A percentile compares a stretch with the other conserved stretches of the same genome.
phyloP scores from a whole-genome alignment of 2,888 invertebrate species.

The Gandaritis pyraliata region DNA sequence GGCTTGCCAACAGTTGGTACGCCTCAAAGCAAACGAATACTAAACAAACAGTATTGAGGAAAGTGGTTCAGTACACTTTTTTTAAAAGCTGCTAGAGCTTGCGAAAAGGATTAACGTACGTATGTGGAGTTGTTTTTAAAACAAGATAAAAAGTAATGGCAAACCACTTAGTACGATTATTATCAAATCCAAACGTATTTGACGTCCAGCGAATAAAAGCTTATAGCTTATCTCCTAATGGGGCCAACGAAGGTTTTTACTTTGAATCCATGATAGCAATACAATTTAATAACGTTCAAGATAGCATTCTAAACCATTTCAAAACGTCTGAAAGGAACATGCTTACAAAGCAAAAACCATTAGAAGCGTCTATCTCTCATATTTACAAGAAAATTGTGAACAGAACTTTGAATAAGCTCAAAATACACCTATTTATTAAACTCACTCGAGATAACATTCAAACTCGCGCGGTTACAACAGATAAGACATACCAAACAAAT shows the following conservation, averaged over 20 bases:
- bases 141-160: not conserved
- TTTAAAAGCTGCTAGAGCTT: slow-evolving; percentile 34
- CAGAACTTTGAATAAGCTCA: too few species aligned
- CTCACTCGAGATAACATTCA: slow-evolving; percentile 29
- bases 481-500: slow-evolving; percentile 52
- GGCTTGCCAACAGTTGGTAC: slow-evolving; percentile 66
- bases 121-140: not conserved
- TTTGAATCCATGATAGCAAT: not conserved
- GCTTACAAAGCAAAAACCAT: too few species aligned
- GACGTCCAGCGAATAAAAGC: not conserved
- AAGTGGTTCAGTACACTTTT: slow-evolving; percentile 65
- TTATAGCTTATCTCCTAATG: not conserved
- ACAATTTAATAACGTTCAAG: too few species aligned
- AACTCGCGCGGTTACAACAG: slow-evolving; percentile 27
- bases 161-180: not conserved
- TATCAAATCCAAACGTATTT: not conserved
- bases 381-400: too few species aligned
- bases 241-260: not conserved
- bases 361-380: too few species aligned
- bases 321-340: too few species aligned
- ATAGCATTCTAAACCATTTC: too few species aligned
- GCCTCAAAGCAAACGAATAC: slow-evolving; percentile 74
- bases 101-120: not conserved
- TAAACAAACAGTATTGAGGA: slow-evolving; percentile 73
- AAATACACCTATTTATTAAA: too few species aligned